Base-by-base conservation (phyloP, 92 coral and sea anemone species). In the Chrysogorgia sp. region DNA sequence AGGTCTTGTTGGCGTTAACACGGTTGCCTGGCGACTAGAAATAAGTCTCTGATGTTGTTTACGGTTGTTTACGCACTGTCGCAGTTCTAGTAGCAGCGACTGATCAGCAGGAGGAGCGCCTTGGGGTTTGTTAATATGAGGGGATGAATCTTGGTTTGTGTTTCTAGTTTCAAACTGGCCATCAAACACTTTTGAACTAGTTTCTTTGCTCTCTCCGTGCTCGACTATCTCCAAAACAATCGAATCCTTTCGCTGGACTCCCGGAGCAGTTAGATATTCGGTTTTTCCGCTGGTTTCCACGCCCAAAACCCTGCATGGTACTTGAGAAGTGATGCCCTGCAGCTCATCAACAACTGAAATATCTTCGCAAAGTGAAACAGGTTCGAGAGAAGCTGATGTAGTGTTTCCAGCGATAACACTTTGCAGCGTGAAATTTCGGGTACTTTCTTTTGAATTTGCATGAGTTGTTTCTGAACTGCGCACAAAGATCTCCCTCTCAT, bases 1-100 rank as follows among this genome's bases (percentile, higher is more conserved):
- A 20, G 79, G 64, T 17, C 58, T 72, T 71, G 30, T 12, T 20
- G 74, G 63, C 64, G 10, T 72, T 32, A 6, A 20, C 9, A 53
- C 48, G 7, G 41, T 31, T 3, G 57, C 8, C 1, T 23, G 8
- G 30, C 34, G 1, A 72, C 58, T 26, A 25, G 24, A 12, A 7
- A 32, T 19, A 29, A 72, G 21, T 31, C 64, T 56, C 9, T 19
- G 13, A 7, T 40, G 28, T 30, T 37, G 47, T 31, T 23, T 20
- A 33, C 43, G 8, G 34, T 3, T 49, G 47, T 52, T n/a, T n/a
- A 33, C 2, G 10, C 26, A 14, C 31, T 1, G 52, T 47, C 14
- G n/a, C 53, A n/a, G 7, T 15, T 15, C n/a, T 31, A 2, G 10
- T 48, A 17, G 17, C 14, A 32, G n/a, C 20, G 34, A 34, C 5